phyloP scores from a whole-genome alignment of 2,888 invertebrate species.

The Lysandra bellargus region DNA sequence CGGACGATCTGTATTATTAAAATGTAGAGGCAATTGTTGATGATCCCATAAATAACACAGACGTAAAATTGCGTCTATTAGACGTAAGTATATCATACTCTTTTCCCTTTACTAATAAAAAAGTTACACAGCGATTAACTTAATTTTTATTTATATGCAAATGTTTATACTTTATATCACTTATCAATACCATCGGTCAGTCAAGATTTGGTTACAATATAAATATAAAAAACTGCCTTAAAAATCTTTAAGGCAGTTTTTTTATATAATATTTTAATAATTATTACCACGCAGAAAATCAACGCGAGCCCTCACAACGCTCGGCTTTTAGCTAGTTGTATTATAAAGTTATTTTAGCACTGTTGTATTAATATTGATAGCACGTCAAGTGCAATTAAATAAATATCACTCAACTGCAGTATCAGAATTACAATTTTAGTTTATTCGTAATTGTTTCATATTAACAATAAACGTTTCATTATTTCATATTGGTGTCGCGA shows the following conservation, averaged over 20 bases:
- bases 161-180: too few species aligned
- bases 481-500: neutral
- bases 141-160: too few species aligned
- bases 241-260: too few species aligned
- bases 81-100: too few species aligned
- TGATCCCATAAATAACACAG: neutral
- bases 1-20: slow-evolving; percentile 1
- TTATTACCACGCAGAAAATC: too few species aligned
- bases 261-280: too few species aligned
- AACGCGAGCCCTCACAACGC: too few species aligned
- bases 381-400: neutral
- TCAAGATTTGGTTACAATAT: too few species aligned
- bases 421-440: neutral
- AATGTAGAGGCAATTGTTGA: neutral
- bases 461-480: neutral
- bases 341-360: neutral
- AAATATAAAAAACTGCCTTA: too few species aligned
- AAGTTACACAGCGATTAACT: too few species aligned
- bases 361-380: neutral
- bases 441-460: neutral
- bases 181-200: too few species aligned
- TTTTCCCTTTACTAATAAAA: too few species aligned
- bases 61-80: neutral
- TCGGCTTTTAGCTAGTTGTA: neutral
- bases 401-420: neutral